Conservation (phyloP, 2,797 vertebrate species). For the Microchirus variegatus region DNA sequence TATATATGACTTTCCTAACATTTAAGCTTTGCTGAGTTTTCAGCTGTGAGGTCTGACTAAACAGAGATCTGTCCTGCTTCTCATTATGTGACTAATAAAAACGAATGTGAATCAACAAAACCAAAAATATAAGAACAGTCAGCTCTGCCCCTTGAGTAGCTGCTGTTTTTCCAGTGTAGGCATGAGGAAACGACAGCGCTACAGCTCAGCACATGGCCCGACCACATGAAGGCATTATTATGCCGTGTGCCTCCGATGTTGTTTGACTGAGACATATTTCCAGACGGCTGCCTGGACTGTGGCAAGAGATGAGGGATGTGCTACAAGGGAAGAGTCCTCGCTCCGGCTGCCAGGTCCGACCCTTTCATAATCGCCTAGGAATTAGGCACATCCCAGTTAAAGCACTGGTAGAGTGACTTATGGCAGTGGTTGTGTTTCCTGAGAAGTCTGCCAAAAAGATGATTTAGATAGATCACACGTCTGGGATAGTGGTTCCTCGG, state of each 20-base stretch:
- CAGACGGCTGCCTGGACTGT: slow-evolving; percentile 56
- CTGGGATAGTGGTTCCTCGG: slow-evolving; percentile 63
- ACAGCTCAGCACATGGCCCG: slow-evolving; percentile 48
- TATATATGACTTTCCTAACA: too few relatives aligned
- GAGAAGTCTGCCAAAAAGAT: slow-evolving; percentile 66
- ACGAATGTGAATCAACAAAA: slow-evolving; percentile 9
- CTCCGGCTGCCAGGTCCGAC: slow-evolving; percentile 45
- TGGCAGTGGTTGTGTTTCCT: slow-evolving; percentile 62
- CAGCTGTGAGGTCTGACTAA: not conserved
- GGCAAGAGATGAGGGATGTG: slow-evolving; percentile 61
- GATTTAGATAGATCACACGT: slow-evolving; percentile 77
- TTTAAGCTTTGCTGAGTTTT: not conserved
- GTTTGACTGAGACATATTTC: slow-evolving; percentile 78
- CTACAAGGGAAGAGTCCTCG: slow-evolving; percentile 47
- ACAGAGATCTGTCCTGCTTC: not conserved
- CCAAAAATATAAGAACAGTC: slow-evolving; percentile 35
- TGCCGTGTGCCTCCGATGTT: slow-evolving; percentile 49
- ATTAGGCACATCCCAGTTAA: slow-evolving; percentile 66
- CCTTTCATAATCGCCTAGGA: slow-evolving; percentile 74
- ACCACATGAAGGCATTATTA: slow-evolving; percentile 66
- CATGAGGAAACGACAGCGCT: slow-evolving; percentile 56
- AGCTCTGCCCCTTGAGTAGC: slow-evolving; percentile 21
- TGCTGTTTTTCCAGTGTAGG: slow-evolving; percentile 58
- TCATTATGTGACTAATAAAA: slow-evolving; percentile 8
- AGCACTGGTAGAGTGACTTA: slow-evolving; percentile 64